Percentiles rank a stretch among this genome's conserved stretches.
Evolutionary conservation across 2,888 invertebrate species (phyloP).

Genomic region (Lacanobia oleracea): DNA sequence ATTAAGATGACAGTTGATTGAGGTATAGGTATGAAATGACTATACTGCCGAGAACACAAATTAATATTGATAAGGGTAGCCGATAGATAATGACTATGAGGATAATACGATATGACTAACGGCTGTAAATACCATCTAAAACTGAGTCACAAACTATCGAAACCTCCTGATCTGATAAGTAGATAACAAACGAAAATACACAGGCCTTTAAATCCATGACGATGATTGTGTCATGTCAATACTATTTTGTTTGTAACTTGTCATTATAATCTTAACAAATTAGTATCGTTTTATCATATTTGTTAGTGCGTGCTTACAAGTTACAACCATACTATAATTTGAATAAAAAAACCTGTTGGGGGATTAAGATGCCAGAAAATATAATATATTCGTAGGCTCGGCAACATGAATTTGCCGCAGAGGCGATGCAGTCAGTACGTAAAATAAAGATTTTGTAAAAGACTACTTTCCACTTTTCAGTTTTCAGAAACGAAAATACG

Average conservation of each 20-base stretch:
- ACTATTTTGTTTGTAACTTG: constrained; percentile 32
- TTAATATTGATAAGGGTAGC: too few species aligned
- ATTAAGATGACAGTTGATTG: not conserved
- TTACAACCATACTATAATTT: constrained; percentile 19
- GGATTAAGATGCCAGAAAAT: constrained; percentile 14
- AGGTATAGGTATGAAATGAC: not conserved
- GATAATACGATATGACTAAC: constrained; percentile 2
- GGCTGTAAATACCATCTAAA: not conserved
- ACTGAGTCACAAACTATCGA: constrained; percentile 15
- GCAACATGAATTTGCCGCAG: not conserved
- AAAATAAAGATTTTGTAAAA: too few species aligned
- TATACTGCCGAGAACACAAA: not conserved
- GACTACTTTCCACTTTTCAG: not conserved
- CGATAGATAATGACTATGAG: not conserved
- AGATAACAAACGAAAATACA: constrained; percentile 18
- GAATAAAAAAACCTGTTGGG: constrained; percentile 27
- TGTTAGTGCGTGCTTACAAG: constrained; percentile 21
- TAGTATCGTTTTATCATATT: constrained; percentile 37
- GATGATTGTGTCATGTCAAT: constrained; percentile 24
- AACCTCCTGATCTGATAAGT: not conserved
- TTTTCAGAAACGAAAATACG: too few species aligned
- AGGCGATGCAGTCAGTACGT: not conserved
- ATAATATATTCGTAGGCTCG: constrained; percentile 7
- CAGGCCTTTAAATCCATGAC: constrained; percentile 6
- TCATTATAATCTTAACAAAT: constrained; percentile 31